These are phyloP conservation scores for Montipora foliosa DNA, from an alignment of 64 coral and sea anemone species.

Conservation along the genomic window DNA sequence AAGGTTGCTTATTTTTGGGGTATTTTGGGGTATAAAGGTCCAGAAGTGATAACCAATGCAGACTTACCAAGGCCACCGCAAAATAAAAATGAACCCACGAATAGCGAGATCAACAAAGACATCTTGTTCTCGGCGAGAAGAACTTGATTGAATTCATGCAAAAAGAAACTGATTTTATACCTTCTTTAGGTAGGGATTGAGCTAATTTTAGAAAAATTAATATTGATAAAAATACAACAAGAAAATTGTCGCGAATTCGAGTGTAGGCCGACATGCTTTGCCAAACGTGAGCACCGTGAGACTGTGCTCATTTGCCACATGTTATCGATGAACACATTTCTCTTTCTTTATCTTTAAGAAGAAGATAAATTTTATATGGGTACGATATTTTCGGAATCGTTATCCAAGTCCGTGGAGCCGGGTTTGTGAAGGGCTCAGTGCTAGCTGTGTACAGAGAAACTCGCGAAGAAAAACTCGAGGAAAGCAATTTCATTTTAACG, in stretches of 20 bases:
- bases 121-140: neutral
- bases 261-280: neutral
- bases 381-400: too few species aligned
- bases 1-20: neutral
- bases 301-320: neutral
- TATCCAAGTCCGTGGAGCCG: too few species aligned
- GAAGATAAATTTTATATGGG: too few species aligned
- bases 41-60: too few species aligned
- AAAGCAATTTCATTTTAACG: too few species aligned
- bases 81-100: neutral
- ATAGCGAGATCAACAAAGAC: neutral
- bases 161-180: neutral
- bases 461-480: too few species aligned
- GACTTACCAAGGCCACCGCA: neutral
- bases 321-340: too few species aligned
- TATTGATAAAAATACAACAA: neutral
- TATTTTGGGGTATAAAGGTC: neutral
- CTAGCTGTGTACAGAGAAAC: too few species aligned
- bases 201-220: neutral
- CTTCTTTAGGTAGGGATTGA: neutral
- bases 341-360: too few species aligned
- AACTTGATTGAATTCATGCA: neutral
- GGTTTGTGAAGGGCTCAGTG: too few species aligned
- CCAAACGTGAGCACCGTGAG: too few species aligned
- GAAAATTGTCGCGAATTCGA: neutral